Evolutionary conservation across 64 coral and sea anemone genomes (phyloP).

Genomic region (Hydrozoanthus tunicans): DNA sequence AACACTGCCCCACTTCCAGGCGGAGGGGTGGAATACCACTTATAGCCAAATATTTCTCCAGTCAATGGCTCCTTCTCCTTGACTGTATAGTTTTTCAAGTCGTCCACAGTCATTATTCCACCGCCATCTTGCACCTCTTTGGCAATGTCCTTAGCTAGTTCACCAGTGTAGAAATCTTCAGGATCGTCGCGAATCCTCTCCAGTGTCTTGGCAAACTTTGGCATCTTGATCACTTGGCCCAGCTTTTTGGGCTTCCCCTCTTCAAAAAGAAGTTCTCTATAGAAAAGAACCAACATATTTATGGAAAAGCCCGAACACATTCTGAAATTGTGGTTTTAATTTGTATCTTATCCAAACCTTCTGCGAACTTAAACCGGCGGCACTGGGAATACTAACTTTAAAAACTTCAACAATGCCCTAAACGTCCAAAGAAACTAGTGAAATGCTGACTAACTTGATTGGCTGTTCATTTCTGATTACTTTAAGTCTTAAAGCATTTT

Average conservation of each 20-base stretch:
- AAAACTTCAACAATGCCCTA: no score
- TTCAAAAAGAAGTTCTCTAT: conserved; percentile 74
- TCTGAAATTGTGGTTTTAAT: no score
- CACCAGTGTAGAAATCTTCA: conserved; percentile 79
- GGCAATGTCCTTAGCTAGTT: conserved; percentile 61
- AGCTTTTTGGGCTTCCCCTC: conserved; percentile 65
- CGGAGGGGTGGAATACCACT: conserved; percentile 87
- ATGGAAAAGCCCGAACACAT: no score
- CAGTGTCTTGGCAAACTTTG: conserved; percentile 79
- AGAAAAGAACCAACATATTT: neutral
- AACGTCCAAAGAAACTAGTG: no score
- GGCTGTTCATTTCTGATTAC: no score
- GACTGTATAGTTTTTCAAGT: conserved; percentile 90
- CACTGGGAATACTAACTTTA: no score
- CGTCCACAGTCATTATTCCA: conserved; percentile 74
- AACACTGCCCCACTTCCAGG: conserved; percentile 93
- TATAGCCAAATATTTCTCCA: conserved; percentile 67
- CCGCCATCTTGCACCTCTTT: conserved; percentile 78
- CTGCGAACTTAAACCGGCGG: no score
- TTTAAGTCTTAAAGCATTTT: no score
- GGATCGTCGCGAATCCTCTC: conserved; percentile 67
- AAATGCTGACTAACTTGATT: no score
- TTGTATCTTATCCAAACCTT: no score
- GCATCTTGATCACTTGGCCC: conserved; percentile 77
- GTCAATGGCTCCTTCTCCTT: conserved; percentile 69